Evolutionary conservation across 2,888 invertebrate genomes (phyloP), one percentile per base, ranked within the genome.

Genomic region (Ommatoiulus sabulosus): DNA sequence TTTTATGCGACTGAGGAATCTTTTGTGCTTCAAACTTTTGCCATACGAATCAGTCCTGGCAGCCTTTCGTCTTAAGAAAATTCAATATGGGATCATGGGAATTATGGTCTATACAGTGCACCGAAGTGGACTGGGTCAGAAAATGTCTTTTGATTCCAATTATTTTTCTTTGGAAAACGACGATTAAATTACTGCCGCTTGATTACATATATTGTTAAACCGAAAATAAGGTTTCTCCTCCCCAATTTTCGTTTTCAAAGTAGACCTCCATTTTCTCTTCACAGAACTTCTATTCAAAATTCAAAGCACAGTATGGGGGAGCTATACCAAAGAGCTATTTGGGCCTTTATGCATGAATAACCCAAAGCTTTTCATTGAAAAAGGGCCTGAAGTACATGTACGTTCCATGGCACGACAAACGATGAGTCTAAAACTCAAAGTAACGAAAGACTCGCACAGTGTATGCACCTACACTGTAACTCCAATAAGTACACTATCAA

Each of bases 151-250:
- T 12, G 80, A 80, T 80, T 80, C 35, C 35, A 80, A 80, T 80
- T 80, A 80, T 80, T 35, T 35, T 80, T 80, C 86, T 44, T 86
- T 46, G 86, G 86, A 86, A 86, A 48, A 46, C 48, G n/a, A 8
- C 44, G 44, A 86, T 86, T 86, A 86, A 44, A 86, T 86, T 86
- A 86, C 46, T 86, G 86, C 86, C 48, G 86, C 86, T 24, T 86
- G 86, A 86, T 86, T 86, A 86, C 86, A 10, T 86, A 86, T 86
- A 86, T 86, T 86, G 86, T 46, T 20, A 86, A 48, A 86, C 24
- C 44, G 10, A 44, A 10, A 86, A 86, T 46, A 86, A 3, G 80
- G 24, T 80, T 80, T 80, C 80, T 24, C 24, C 35, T 72, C 72
- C 72, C 72, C 12, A 72, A 72, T 72, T 72, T 24, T 72, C 0